Conservation (phyloP, 2,888 invertebrate species). For the Cantharis flavilabris region DNA sequence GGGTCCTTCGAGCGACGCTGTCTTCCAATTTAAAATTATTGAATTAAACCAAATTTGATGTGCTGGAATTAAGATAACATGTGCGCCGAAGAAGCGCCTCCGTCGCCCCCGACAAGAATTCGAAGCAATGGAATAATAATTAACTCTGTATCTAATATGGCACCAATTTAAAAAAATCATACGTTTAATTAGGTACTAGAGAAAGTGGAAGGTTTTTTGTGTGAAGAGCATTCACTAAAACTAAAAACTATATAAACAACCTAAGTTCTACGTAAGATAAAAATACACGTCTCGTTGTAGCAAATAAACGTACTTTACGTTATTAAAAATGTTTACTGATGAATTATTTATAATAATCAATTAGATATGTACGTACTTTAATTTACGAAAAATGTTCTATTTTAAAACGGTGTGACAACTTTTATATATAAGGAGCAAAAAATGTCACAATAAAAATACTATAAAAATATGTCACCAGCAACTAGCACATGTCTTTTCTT, state of each 20-base stretch:
- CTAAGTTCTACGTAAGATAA: not conserved
- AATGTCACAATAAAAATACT: conserved; percentile 6
- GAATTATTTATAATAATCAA: not conserved
- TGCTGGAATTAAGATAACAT: not conserved
- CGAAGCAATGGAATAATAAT: not conserved
- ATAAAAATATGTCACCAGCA: conserved; percentile 15
- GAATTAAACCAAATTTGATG: not conserved
- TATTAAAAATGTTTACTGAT: not conserved
- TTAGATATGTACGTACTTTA: conserved; percentile 1
- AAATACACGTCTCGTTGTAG: not conserved
- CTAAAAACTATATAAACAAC: not conserved
- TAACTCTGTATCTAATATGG: not conserved
- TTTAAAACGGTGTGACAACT: conserved; percentile 2
- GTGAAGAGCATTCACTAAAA: not conserved
- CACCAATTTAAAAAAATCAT: not conserved
- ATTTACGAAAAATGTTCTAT: not conserved
- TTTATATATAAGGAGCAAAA: not conserved
- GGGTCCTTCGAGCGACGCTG: not conserved
- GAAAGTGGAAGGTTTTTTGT: not conserved
- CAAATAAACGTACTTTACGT: not conserved
- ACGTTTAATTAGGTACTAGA: not conserved
- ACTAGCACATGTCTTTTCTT: conserved; percentile 13
- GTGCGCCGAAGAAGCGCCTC: not conserved
- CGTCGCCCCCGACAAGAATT: not conserved
- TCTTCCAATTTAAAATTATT: not conserved